A percentile compares a stretch with the other conserved stretches of the same genome.
Evolutionary conservation across 2,113 vertebrate species (phyloP).

Genomic region (Crotalus tigris): DNA sequence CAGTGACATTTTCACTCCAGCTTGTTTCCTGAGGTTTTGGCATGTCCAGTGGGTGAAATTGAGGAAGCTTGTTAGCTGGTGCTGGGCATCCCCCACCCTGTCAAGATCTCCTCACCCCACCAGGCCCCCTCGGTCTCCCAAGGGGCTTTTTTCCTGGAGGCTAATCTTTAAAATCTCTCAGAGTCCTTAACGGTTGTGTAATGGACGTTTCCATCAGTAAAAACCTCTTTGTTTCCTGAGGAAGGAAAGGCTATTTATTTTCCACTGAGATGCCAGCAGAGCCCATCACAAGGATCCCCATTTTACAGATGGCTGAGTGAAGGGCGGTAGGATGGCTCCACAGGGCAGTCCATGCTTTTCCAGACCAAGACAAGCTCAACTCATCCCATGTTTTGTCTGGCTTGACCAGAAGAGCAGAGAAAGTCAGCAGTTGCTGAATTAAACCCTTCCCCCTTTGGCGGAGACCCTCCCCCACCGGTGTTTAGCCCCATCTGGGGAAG

Average conservation of each 20-base stretch:
- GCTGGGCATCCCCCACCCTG: background rate
- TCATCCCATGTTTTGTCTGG: background rate
- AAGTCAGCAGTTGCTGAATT: background rate
- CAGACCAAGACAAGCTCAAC: background rate
- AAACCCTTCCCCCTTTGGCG: background rate
- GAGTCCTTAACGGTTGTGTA: background rate
- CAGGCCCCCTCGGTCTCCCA: background rate
- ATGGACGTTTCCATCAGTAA: background rate
- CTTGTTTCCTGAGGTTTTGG: background rate
- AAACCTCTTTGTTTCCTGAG: background rate
- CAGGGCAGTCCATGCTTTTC: background rate
- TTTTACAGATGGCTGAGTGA: background rate
- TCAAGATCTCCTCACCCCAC: background rate
- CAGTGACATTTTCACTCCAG: background rate
- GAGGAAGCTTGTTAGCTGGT: background rate
- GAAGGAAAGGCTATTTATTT: background rate
- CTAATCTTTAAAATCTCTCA: background rate
- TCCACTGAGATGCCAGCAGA: background rate
- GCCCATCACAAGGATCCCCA: background rate
- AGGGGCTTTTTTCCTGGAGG: background rate
- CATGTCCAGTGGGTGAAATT: background rate
- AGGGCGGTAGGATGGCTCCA: background rate
- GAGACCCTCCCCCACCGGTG: rapidly evolving
- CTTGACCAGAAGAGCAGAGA: background rate
- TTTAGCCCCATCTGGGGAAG: background rate